These are phyloP conservation scores for Myathropa florea DNA, from an alignment of 2,888 invertebrate species.

Conservation along the genomic window DNA sequence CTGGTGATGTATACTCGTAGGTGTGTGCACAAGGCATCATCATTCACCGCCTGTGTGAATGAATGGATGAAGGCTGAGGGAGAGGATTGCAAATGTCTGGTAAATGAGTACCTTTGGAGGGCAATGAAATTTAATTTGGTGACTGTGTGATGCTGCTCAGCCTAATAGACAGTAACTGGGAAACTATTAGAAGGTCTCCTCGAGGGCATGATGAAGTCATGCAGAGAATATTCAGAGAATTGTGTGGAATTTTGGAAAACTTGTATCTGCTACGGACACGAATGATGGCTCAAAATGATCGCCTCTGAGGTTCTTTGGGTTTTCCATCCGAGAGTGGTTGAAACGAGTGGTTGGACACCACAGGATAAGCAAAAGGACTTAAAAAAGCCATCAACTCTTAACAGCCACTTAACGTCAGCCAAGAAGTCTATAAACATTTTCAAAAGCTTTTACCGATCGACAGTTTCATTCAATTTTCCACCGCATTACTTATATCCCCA, in stretches of 20 bases:
- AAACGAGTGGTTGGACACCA: no score
- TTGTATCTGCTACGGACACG: no score
- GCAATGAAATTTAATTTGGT: slow-evolving; percentile 28
- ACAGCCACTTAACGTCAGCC: no score
- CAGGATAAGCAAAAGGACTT: no score
- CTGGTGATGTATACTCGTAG: background rate
- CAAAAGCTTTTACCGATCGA: background rate
- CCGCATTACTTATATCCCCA: background rate
- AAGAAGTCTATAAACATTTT: no score
- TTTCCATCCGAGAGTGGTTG: no score
- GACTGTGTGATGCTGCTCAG: background rate
- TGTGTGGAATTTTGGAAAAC: no score
- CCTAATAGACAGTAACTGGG: slow-evolving; percentile 11
- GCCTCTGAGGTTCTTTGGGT: no score
- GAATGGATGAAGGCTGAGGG: background rate
- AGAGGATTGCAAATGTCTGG: slow-evolving; percentile 12
- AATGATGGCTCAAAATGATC: no score
- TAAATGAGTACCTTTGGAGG: slow-evolving; percentile 16
- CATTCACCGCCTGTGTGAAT: no score
- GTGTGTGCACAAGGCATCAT: background rate
- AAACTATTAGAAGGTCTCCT: background rate
- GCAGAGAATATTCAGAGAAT: no score
- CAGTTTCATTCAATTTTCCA: background rate
- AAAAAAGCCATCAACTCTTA: no score
- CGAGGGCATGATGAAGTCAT: background rate